phyloP scores from a whole-genome alignment of 2,797 vertebrate genomes.

The Carcharodon carcharias region DNA sequence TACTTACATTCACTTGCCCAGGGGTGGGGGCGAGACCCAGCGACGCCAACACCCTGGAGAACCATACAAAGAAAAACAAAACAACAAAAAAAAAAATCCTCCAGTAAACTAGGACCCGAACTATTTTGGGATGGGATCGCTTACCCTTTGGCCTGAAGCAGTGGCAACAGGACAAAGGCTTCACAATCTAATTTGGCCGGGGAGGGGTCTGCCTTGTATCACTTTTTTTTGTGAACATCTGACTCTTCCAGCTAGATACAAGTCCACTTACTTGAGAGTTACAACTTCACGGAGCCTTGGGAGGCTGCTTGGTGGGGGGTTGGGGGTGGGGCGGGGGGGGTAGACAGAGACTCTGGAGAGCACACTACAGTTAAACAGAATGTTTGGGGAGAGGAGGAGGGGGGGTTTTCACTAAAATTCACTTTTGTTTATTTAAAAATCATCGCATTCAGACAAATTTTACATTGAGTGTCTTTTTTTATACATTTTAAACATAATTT shows the following conservation, averaged over 20 bases:
- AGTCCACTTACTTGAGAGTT: no score
- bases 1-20: no score
- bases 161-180: background rate
- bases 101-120: no score
- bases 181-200: background rate
- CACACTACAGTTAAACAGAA: background rate
- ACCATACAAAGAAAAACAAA: no score
- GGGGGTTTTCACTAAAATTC: background rate
- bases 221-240: background rate
- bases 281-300: no score
- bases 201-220: background rate
- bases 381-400: no score
- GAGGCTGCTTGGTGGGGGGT: no score
- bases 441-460: constrained; percentile 34
- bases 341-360: background rate
- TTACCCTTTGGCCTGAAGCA: background rate
- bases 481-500: constrained; percentile 35
- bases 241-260: no score
- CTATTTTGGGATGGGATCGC: background rate
- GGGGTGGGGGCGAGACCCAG: background rate
- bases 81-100: no score
- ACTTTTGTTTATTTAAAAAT: constrained; percentile 32
- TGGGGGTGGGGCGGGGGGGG: background rate
- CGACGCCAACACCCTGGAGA: background rate
- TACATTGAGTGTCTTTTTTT: constrained; percentile 27